Percentiles rank a stretch among this genome's conserved stretches.
Evolutionary conservation across 2,888 invertebrate genomes (phyloP).

Genomic region (Thalpophila matura): DNA sequence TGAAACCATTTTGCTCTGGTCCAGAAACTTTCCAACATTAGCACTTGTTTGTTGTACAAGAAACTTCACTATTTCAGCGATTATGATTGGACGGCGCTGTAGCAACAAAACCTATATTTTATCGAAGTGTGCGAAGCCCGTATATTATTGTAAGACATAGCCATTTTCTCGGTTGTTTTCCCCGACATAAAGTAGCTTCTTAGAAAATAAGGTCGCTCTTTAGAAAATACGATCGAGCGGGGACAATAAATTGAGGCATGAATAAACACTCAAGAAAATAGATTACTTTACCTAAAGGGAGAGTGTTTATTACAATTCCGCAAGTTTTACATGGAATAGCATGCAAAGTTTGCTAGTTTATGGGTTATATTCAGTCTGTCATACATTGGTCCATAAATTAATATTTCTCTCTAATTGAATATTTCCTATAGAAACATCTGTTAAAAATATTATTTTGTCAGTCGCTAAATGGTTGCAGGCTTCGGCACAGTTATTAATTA

Average conservation of each 20-base stretch:
- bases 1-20: conserved; percentile 28
- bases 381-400: not conserved
- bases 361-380: not conserved
- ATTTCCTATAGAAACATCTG: too few species aligned
- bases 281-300: conserved; percentile 67
- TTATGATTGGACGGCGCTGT: conserved; percentile 48
- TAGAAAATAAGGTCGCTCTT: conserved; percentile 76
- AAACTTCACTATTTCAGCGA: conserved; percentile 44
- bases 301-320: conserved; percentile 45
- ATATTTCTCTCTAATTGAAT: too few species aligned
- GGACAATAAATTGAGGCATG: conserved; percentile 79
- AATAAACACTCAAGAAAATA: conserved; percentile 77
- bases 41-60: conserved; percentile 44
- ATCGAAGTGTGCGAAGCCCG: conserved; percentile 63
- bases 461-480: not conserved
- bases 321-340: conserved; percentile 4
- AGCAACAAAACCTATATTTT: conserved; percentile 61
- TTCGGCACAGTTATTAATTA: not conserved
- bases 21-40: conserved; percentile 43
- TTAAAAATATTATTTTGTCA: too few species aligned
- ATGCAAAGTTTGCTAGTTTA: not conserved
- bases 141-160: conserved; percentile 71
- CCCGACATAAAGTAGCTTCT: conserved; percentile 74
- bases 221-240: conserved; percentile 77
- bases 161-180: conserved; percentile 71